A percentile compares a stretch with the other conserved stretches of the same genome.
Conservation (phyloP, 2,113 vertebrate species). For the Ictalurus punctatus region DNA sequence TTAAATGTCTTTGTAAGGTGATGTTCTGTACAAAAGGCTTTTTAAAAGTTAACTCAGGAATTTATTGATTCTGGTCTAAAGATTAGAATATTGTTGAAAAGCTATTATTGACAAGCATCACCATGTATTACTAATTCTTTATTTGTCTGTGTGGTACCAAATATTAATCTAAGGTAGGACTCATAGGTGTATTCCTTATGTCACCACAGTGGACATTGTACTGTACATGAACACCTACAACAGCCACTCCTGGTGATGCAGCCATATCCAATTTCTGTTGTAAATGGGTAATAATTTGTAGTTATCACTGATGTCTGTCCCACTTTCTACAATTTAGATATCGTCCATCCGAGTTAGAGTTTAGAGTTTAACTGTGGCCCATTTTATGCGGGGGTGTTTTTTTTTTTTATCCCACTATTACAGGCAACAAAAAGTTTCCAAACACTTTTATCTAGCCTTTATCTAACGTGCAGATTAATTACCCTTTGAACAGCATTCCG, state of each 20-base stretch:
- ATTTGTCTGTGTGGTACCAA: not conserved
- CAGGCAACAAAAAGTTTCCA: not conserved
- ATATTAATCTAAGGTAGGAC: not conserved
- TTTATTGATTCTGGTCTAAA: not conserved
- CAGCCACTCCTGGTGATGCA: not conserved
- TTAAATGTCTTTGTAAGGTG: not conserved
- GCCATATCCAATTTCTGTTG: not conserved
- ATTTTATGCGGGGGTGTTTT: not conserved
- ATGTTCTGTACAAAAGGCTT: not conserved
- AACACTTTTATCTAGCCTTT: conserved; percentile 16
- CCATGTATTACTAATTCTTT: not conserved
- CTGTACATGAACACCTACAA: not conserved
- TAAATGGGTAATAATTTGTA: not conserved
- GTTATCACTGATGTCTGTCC: not conserved
- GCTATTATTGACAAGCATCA: not conserved
- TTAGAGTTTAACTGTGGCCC: not conserved
- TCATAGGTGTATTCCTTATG: not conserved
- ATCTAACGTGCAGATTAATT: not conserved
- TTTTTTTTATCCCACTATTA: not conserved
- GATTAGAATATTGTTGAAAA: too few species aligned
- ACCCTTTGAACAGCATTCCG: not conserved
- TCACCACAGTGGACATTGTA: not conserved
- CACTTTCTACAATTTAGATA: not conserved
- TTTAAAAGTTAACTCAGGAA: not conserved
- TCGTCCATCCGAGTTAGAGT: not conserved